These are phyloP conservation scores for Eublepharis macularius DNA, from an alignment of 2,113 vertebrate genomes.

Conservation along the genomic window DNA sequence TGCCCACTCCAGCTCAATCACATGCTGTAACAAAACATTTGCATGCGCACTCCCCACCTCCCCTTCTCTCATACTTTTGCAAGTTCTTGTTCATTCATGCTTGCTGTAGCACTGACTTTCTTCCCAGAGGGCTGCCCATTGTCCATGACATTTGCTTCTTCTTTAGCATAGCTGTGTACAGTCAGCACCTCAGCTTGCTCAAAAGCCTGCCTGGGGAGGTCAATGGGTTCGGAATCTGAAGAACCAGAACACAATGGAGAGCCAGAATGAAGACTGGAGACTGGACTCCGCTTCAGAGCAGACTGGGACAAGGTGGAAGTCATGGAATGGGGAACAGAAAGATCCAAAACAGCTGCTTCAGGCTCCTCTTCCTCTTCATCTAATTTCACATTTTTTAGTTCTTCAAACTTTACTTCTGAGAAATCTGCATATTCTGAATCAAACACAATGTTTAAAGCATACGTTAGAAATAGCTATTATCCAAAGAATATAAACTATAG, in stretches of 20 bases:
- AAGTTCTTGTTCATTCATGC: slow-evolving; percentile 71
- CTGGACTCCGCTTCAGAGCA: slow-evolving; percentile 59
- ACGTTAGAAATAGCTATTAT: slow-evolving; percentile 8
- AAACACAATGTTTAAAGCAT: slow-evolving; percentile 23
- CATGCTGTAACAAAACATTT: neutral
- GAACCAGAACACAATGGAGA: slow-evolving; percentile 68
- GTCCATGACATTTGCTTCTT: slow-evolving; percentile 63
- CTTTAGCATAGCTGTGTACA: slow-evolving; percentile 85
- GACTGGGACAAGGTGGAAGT: slow-evolving; percentile 64
- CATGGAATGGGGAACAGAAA: slow-evolving; percentile 71
- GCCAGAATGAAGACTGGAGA: slow-evolving; percentile 41
- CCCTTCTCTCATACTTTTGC: slow-evolving; percentile 67
- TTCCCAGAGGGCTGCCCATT: slow-evolving; percentile 64
- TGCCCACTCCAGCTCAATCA: neutral
- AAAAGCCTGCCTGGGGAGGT: slow-evolving; percentile 78
- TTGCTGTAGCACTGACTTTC: slow-evolving; percentile 63
- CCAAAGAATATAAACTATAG: neutral
- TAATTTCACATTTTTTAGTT: slow-evolving; percentile 75
- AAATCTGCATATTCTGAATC: slow-evolving; percentile 69
- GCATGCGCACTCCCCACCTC: neutral
- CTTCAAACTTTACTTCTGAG: slow-evolving; percentile 74
- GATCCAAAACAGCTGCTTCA: slow-evolving; percentile 74
- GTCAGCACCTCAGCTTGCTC: slow-evolving; percentile 82
- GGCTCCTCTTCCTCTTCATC: slow-evolving; percentile 69
- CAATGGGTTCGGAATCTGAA: slow-evolving; percentile 83